Evolutionary conservation across 2,113 vertebrate genomes (phyloP), one percentile per base, ranked within the genome.

Genomic region (Loxodonta africana): DNA sequence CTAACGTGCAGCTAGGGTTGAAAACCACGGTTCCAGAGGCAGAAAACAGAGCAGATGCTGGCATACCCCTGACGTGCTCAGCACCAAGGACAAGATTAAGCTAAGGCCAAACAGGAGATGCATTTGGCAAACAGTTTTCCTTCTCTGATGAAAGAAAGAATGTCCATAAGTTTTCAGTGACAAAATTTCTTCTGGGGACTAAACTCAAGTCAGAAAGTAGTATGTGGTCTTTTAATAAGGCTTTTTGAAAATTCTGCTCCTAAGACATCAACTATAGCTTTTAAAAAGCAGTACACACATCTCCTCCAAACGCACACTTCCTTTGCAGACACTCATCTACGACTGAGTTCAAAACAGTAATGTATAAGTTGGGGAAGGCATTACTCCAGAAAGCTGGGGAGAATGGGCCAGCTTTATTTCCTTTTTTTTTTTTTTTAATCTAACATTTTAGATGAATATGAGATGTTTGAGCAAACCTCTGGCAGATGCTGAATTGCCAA

Each of bases 381-480:
- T 51, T 30, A 2, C 30, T 20, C 86, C 44, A 69, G 60, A 26
- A 83, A 83, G 5, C 37, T 18, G 30, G 33, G 30, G 18, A 73
- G 48, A 91, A 86, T n/a, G 48, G 21, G 6, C 63, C 30, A 53
- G 26, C n/a, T 46, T 37, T 11, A 53, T 37, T 37, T 37, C 37
- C n/a, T 46, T 37, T 62, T 10, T 76, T 46, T 28, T 21, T 15
- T 63, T 41, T 46, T 63, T 26, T 2, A 60, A 62, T 46, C 60
- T 44, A 90, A 63, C 74, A 41, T 77, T 57, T 37, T 89, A 46
- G 69, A 65, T 28, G 80, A 93, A 84, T 89, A 93, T 89, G 83
- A 96, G 87, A 97, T 93, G 80, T 63, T 96, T 98, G 96, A 97
- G 74, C 95, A 97, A 93, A 87, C 67, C 69, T 89, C 78, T 62